These are phyloP conservation scores for Chrysopa pallens DNA, from an alignment of 1,140 invertebrate species.

Conservation along the genomic window DNA sequence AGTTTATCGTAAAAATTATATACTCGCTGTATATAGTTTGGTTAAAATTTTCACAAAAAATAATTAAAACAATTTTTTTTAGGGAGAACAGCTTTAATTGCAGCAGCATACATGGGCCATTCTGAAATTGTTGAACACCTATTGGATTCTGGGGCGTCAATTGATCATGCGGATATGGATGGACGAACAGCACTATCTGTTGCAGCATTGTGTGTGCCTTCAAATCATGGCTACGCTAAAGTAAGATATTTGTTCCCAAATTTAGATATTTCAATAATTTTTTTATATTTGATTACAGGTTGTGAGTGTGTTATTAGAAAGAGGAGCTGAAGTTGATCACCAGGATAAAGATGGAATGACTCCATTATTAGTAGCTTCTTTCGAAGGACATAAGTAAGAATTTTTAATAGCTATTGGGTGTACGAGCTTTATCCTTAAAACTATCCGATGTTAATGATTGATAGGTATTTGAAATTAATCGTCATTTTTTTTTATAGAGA, in stretches of 20 bases:
- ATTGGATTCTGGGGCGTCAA: slow-evolving; percentile 66
- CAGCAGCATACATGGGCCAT: slow-evolving; percentile 79
- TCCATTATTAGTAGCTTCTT: slow-evolving; percentile 80
- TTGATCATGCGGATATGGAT: slow-evolving; percentile 77
- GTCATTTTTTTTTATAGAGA: slow-evolving; percentile 25
- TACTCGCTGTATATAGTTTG: too few species aligned
- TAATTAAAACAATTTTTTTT: not conserved
- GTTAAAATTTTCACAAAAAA: too few species aligned
- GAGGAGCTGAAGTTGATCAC: slow-evolving; percentile 72
- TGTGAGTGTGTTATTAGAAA: slow-evolving; percentile 53
- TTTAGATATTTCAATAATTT: not conserved
- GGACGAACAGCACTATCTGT: slow-evolving; percentile 83
- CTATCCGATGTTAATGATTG: too few species aligned
- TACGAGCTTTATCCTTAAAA: not conserved
- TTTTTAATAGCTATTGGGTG: not conserved
- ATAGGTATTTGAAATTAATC: not conserved
- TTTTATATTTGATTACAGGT: too few species aligned
- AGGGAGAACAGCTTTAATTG: slow-evolving; percentile 77
- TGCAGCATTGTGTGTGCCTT: slow-evolving; percentile 77
- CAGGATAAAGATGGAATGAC: slow-evolving; percentile 87
- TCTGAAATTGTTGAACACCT: slow-evolving; percentile 79
- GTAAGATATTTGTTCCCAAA: slow-evolving; percentile 16
- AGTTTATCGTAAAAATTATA: too few species aligned
- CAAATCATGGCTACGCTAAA: slow-evolving; percentile 55
- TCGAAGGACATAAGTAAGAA: slow-evolving; percentile 68